Percentiles rank a stretch among this genome's conserved stretches.
phyloP scores from a whole-genome alignment of 2,888 invertebrate genomes.

The Coelogynopora nodosa region DNA sequence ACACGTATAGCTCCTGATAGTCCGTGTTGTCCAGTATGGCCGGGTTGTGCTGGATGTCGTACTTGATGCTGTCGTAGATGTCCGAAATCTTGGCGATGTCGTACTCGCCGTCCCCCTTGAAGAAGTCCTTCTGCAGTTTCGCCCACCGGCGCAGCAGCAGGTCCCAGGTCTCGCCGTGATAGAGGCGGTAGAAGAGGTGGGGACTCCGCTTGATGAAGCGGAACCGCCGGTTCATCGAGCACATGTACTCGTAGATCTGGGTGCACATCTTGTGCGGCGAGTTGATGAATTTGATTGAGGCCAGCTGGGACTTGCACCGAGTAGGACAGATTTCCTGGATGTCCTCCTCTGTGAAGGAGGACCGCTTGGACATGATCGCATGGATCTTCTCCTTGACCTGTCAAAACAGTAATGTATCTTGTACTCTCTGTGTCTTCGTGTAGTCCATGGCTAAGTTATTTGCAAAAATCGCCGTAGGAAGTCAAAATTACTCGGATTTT shows the following conservation, averaged over 20 bases:
- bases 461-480: too few relatives aligned
- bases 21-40: conserved; percentile 76
- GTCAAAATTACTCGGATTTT: too few relatives aligned
- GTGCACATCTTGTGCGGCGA: background rate
- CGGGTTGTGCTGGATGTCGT: conserved; percentile 92
- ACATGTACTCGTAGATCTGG: background rate
- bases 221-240: background rate
- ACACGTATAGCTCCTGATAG: conserved; percentile 70
- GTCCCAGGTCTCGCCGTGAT: conserved; percentile 98
- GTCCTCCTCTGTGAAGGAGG: background rate
- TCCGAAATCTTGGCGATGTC: conserved; percentile 99
- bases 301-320: background rate
- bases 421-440: too few relatives aligned
- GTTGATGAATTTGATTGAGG: background rate
- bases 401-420: too few relatives aligned
- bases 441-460: too few relatives aligned
- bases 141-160: conserved; percentile 94
- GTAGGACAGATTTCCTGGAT: background rate
- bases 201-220: conserved; percentile 79
- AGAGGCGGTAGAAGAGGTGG: conserved; percentile 98
- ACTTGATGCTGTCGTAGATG: conserved; percentile 98
- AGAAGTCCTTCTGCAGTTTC: conserved; percentile 95
- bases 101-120: conserved; percentile 66
- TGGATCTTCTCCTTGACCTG: background rate
- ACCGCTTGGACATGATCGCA: background rate